Base-by-base conservation (phyloP, 2,113 vertebrate species). In the Seriola aureovittata region DNA sequence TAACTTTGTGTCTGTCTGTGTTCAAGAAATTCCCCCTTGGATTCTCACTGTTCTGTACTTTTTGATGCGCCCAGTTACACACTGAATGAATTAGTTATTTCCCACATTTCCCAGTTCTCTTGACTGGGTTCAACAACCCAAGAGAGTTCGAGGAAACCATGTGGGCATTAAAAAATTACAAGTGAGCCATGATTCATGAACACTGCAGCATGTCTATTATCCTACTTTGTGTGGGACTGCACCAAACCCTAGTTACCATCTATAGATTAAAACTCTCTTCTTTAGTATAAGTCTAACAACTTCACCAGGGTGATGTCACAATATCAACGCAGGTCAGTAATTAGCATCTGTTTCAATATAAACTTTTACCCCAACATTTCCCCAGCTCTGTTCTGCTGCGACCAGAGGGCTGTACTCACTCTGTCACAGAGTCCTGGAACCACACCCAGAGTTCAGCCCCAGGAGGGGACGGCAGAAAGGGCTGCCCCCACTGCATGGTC, bases 401-500 rank as follows among this genome's bases (percentile, higher is more conserved):
- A 85, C 3, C 58, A 63, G 60, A 71, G 54, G 64, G 69, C 48
- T 8, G 12, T 64, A 98, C 98, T 96, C 91, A 99, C 98, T 99
- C 96, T 0, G 94, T 92, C 36, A 99, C 96, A 0, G 96, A 95
- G 87, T 97, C 94, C 92, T 99, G 97, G 89, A 99, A 99, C 98
- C 98, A 99, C 76, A 97, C 98, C 98, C 98, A 99, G 50, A 95
- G 94, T 64, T 96, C 95, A 0, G 95, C 95, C 0, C 95, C 96
- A 0, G 97, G 95, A 0, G 98, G 98, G 0, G 98, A 96, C 5
- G 97, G 96, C 55, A 97, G 94, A 44, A 96, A 97, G 0, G 98
- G 97, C 87, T 97, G 97, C 0, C 98, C 98, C 98, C 98, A 99
- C 89, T 96, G 95, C 58, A 93, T 96, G 9, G 97, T 98, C 85